Evolutionary conservation across 1,140 invertebrate genomes (phyloP), one percentile per base, ranked within the genome.

Genomic region (Globodera ellingtonae): DNA sequence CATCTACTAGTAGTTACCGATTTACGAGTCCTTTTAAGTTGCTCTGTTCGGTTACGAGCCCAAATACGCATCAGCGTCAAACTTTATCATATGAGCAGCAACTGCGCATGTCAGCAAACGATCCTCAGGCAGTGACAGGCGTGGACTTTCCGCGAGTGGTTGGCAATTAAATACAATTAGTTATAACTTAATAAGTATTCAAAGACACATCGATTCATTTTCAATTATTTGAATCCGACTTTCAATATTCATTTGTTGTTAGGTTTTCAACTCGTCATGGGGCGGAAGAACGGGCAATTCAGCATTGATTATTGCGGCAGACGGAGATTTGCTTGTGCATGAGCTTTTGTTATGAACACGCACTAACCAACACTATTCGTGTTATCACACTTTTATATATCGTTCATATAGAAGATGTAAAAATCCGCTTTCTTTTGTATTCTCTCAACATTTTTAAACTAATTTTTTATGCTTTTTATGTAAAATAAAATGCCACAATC

Each of bases 281-380:
- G 80, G 80, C 21, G 80, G 80, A 21, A 24, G 52, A 46, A 62
- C 52, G 13, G 80, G 80, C 6, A 81, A 81, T 72, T 62, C 75
- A 6, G 80, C 80, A 24, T 59, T 81, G 24, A 81, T 81, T 9
- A 35, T 81, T 21, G 80, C 80, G 62, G 80, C 50, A 5, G 77
- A 81, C 24, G 77, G 78, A 18, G 75, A 81, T 79, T 62, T 81
- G 47, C 73, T 69, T 4, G 80, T 81, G n/a, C 80, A 81, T 50
- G 80, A 81, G 72, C 48, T 80, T 50, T 65, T 67, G 48, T 46
- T 77, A 52, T 77, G 75, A 77, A 44, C 5, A n/a, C 8, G 48
- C 9, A 18, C 10, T 8, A 21, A 35, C 35, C n/a, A 13, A n/a
- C n/a, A n/a, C 5, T 67, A 44, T 67, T 52, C 10, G 7, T 52